phyloP scores from a whole-genome alignment of 2,888 invertebrate species.

The Drosophila niveifrons region DNA sequence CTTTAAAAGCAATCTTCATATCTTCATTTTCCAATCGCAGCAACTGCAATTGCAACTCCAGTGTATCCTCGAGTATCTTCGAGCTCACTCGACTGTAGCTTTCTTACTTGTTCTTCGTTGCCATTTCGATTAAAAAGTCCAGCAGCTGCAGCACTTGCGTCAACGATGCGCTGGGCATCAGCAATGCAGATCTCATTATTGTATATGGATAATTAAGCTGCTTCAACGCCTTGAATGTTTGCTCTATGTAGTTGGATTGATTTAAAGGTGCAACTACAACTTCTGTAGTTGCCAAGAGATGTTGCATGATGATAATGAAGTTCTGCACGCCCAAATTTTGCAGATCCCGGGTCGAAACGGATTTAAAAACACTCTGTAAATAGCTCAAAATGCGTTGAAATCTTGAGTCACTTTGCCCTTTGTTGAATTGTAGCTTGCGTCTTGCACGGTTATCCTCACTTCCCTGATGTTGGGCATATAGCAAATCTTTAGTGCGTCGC shows the following conservation, averaged over 20 bases:
- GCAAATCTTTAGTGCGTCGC: conserved; percentile 5
- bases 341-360: conserved; percentile 27
- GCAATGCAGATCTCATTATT: conserved; percentile 42
- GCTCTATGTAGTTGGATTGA: conserved; percentile 38
- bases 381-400: conserved; percentile 27
- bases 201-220: conserved; percentile 44
- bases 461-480: not conserved
- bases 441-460: not conserved
- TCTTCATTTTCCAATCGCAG: not conserved
- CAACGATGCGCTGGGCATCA: conserved; percentile 40
- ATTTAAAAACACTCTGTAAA: conserved; percentile 23
- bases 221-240: conserved; percentile 37
- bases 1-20: not conserved
- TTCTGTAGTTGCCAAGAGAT: conserved; percentile 37
- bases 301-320: conserved; percentile 43
- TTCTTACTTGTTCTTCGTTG: too few relatives aligned
- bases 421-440: conserved; percentile 31
- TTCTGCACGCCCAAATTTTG: conserved; percentile 41
- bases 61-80: too few relatives aligned
- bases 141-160: conserved; percentile 39
- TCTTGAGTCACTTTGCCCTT: not conserved
- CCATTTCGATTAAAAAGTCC: conserved; percentile 55
- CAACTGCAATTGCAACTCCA: not conserved
- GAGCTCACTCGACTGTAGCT: too few relatives aligned
- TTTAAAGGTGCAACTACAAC: conserved; percentile 14